Conservation (phyloP, 2,113 vertebrate genomes). For the Numida meleagris region DNA sequence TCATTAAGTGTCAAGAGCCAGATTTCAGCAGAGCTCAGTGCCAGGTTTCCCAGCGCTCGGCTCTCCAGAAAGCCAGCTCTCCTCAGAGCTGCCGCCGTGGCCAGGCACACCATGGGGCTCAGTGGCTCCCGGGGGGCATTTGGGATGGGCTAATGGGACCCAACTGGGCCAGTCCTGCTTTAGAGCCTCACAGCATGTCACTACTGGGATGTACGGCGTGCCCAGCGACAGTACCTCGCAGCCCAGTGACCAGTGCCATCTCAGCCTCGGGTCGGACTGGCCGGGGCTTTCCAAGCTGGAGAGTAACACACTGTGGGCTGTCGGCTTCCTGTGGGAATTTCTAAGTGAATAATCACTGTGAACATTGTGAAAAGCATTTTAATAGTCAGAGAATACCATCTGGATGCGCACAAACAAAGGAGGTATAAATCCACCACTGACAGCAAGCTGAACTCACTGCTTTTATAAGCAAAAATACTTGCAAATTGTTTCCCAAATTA, state of each 20-base stretch:
- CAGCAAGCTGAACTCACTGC: conserved; percentile 34
- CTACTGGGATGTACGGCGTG: rapidly evolving
- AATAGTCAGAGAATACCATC: conserved; percentile 62
- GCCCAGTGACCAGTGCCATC: background rate
- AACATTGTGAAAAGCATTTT: conserved; percentile 64
- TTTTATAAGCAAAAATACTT: conserved; percentile 53
- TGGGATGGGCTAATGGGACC: background rate
- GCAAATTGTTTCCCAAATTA: conserved; percentile 55
- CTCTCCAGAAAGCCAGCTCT: conserved; percentile 19
- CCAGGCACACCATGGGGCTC: background rate
- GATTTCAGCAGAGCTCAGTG: conserved; percentile 4
- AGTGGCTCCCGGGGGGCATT: rapidly evolving
- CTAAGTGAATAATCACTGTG: conserved; percentile 60
- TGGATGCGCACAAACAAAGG: conserved; percentile 66
- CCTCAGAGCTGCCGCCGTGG: rapidly evolving
- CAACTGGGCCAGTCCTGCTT: background rate
- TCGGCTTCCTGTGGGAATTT: conserved; percentile 67
- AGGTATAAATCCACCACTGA: conserved; percentile 42
- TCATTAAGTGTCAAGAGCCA: conserved; percentile 47
- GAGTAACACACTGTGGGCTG: conserved; percentile 43
- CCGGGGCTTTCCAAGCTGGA: conserved; percentile 18
- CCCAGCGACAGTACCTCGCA: background rate
- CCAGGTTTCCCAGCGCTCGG: conserved; percentile 45
- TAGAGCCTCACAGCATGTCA: background rate
- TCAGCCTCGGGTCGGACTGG: background rate